Conservation (phyloP, 1,140 invertebrate species). For the Caenorhabditis brenneri region DNA sequence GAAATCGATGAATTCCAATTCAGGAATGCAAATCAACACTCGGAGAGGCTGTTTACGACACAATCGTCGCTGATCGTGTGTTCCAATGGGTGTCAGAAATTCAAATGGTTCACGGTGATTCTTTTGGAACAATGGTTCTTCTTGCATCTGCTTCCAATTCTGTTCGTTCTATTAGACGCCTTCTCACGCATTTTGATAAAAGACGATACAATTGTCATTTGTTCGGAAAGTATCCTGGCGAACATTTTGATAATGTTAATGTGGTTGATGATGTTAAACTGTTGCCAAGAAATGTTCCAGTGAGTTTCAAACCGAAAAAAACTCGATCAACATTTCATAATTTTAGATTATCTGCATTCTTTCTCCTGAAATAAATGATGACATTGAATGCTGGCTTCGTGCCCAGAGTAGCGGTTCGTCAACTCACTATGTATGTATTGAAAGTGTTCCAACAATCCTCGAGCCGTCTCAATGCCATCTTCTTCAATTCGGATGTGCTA, state of each 20-base stretch:
- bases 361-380: not conserved
- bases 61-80: not conserved
- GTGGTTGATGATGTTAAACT: not conserved
- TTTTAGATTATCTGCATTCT: constrained; percentile 28
- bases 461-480: not conserved
- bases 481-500: constrained; percentile 28
- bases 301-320: not conserved
- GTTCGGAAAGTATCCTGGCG: constrained; percentile 19
- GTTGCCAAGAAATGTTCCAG: not conserved
- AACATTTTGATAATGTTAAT: constrained; percentile 1
- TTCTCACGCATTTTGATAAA: constrained; percentile 29
- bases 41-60: constrained; percentile 4
- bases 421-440: constrained; percentile 2
- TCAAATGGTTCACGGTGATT: not conserved
- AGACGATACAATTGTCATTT: constrained; percentile 27
- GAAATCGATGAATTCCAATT: not conserved
- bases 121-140: not conserved
- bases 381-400: constrained; percentile 16
- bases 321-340: not conserved
- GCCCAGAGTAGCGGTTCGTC: not conserved
- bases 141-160: not conserved
- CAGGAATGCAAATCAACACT: not conserved
- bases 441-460: not conserved
- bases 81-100: constrained; percentile 24
- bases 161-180: not conserved